Base-by-base conservation (phyloP, 2,888 invertebrate genomes). In the Papilio gigon region DNA sequence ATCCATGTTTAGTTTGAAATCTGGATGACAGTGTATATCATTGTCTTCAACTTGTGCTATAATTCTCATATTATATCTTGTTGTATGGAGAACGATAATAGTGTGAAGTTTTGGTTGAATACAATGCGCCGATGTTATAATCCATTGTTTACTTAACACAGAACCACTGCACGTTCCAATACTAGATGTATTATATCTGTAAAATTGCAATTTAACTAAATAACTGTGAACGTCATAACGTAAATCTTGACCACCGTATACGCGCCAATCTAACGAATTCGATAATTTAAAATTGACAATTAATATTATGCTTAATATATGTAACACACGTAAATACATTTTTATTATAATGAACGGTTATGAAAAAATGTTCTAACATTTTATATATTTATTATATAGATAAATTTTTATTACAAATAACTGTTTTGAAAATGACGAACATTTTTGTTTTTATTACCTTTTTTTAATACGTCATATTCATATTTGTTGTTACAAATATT, bases 121-220 rank as follows among this genome's bases (percentile, higher is more conserved):
- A 25, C 67, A 67, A 56, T 67, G 67, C 17, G 67, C 62, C 33
- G 67, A 62, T n/a, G 67, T 60, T 42, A 67, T 42, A 30, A 67
- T 62, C 67, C 67, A 67, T n/a, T 22, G 22, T 4, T 6, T 22
- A 14, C 67, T 67, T 9, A 67, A 58, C 25, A 67, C 62, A 11
- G 67, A 67, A 1, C 67, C 62, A 58, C 62, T 67, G 56, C 62
- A 67, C 2, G 14, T 5, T 1, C 22, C 40, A 47, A 40, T 27
- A 53, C 3, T 12, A 11, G n/a, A 12, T 2, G 14, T 22, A 6
- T 59, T 12, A 20, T 35, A 22, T 9, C 25, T 20, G 12, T 27
- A 17, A 4, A 53, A 30, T 6, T 56, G 14, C 9, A 67, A 25
- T 33, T 62, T 56, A 0, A 67, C 67, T 67, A 67, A 62, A 27